Conservation (phyloP, 2,113 vertebrate species). For the Cavia aperea region DNA sequence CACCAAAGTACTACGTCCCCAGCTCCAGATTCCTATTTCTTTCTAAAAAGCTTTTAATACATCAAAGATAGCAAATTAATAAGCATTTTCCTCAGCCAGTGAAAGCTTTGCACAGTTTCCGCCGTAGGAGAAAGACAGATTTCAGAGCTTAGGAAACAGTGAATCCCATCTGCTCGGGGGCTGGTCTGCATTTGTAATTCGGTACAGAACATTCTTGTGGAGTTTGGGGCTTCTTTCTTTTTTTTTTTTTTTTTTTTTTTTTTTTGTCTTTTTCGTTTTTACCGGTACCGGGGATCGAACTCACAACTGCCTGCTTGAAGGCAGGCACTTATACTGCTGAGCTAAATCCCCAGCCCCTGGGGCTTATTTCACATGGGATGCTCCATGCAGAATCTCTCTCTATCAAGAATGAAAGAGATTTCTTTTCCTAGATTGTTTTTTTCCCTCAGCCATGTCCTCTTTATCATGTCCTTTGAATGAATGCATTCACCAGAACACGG, state of each 20-base stretch:
- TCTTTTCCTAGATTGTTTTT: constrained; percentile 22
- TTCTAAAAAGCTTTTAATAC: constrained; percentile 31
- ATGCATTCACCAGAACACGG: neutral
- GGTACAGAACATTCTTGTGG: constrained; percentile 51
- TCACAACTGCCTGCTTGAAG: no score
- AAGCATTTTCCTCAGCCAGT: constrained; percentile 20
- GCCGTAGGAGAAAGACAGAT: constrained; percentile 34
- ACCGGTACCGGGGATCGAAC: no score
- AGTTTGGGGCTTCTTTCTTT: neutral
- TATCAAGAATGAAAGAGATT: neutral
- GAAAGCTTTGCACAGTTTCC: constrained; percentile 12
- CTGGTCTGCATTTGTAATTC: constrained; percentile 46
- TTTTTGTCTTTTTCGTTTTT: no score
- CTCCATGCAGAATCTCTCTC: neutral
- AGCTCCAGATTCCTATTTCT: neutral
- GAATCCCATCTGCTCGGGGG: constrained; percentile 43
- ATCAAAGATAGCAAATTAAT: neutral
- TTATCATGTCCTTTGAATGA: neutral
- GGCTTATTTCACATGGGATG: constrained; percentile 11
- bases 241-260: no score
- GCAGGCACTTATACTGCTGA: no score
- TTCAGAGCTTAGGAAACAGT: constrained; percentile 32
- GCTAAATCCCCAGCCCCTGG: neutral
- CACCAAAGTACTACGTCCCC: neutral
- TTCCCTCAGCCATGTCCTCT: neutral